These are phyloP conservation scores for Hydra vulgaris DNA, from an alignment of 30 jellyfish, hydroid and myxozoan species.

Conservation along the genomic window DNA sequence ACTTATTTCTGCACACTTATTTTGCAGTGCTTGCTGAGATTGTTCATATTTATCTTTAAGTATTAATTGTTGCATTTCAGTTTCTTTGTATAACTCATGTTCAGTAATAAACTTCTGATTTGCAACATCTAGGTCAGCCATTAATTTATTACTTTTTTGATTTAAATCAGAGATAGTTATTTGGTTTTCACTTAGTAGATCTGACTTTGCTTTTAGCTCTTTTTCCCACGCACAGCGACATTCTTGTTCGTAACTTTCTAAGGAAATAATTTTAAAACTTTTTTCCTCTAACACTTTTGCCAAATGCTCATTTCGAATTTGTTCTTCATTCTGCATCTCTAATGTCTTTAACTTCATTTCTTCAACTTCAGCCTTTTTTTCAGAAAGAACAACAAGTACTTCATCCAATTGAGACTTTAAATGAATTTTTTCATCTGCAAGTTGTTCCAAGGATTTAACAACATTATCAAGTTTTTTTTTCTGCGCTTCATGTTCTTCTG, in stretches of 20 bases:
- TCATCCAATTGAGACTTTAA: constrained; percentile 1
- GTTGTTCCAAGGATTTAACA: neutral
- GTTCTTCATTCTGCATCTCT: neutral
- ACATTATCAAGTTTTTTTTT: neutral
- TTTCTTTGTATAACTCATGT: neutral
- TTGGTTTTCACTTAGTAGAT: neutral
- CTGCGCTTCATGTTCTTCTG: neutral
- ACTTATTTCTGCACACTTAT: constrained; percentile 22
- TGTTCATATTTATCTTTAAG: constrained; percentile 4
- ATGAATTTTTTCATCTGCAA: neutral
- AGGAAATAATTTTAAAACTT: neutral
- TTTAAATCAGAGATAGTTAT: neutral
- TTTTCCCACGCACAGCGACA: neutral
- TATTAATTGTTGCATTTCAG: neutral
- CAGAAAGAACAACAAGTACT: neutral
- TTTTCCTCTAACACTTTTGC: neutral
- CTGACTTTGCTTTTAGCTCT: neutral
- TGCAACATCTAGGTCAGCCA: neutral
- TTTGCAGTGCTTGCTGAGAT: constrained; percentile 21
- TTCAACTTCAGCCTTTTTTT: neutral
- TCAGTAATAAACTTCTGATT: neutral
- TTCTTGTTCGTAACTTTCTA: neutral
- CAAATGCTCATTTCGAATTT: neutral
- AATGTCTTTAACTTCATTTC: neutral
- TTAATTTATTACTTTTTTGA: neutral